Conservation (phyloP, 2,113 vertebrate genomes). For the Micromys minutus region DNA sequence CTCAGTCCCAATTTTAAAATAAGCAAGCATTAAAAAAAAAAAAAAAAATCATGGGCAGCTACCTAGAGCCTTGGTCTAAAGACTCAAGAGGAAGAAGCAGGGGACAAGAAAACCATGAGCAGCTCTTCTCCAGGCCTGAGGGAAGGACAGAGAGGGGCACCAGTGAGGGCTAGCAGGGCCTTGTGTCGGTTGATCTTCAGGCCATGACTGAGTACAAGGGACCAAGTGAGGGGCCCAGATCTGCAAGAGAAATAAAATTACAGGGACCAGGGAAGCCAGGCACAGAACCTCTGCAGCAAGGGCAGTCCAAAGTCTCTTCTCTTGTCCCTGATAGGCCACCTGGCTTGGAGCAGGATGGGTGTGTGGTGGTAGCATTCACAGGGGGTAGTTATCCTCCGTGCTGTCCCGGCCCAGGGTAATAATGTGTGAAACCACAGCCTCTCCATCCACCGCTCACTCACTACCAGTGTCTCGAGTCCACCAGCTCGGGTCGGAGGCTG, state of each 20-base stretch:
- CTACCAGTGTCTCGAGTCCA: conserved; percentile 95
- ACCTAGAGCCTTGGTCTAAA: neutral
- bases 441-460: neutral
- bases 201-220: neutral
- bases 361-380: neutral
- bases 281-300: neutral
- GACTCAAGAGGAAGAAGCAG: neutral
- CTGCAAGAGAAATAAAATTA: conserved; percentile 37
- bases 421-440: conserved; percentile 1
- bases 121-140: conserved; percentile 30
- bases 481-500: conserved; percentile 94
- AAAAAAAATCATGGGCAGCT: neutral
- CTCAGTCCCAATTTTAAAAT: conserved; percentile 32
- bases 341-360: neutral
- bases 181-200: neutral
- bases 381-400: neutral
- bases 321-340: conserved; percentile 7
- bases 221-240: conserved; percentile 36
- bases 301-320: conserved; percentile 42
- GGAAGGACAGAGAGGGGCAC: neutral
- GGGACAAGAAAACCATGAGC: neutral
- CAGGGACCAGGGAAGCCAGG: conserved; percentile 19
- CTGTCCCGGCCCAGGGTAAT: neutral
- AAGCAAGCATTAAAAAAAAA: neutral
- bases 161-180: neutral